phyloP scores from a whole-genome alignment of 2,113 vertebrate genomes.

The Callipepla squamata region DNA sequence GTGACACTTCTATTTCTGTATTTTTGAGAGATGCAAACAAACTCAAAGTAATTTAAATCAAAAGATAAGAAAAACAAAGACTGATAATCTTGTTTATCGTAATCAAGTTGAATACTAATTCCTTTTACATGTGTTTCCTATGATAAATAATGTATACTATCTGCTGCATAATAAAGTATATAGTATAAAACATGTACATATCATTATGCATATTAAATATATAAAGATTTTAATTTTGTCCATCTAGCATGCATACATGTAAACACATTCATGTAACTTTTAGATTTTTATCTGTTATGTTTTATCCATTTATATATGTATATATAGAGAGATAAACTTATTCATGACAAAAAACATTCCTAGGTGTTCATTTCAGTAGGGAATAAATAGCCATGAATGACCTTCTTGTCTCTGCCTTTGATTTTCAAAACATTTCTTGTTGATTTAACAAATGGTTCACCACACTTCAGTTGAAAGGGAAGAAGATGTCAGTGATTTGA shows the following conservation, averaged over 20 bases:
- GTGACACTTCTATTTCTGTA: neutral
- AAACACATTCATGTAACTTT: neutral
- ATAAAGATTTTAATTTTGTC: neutral
- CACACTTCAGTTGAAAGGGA: slow-evolving; percentile 33
- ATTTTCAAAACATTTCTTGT: slow-evolving; percentile 24
- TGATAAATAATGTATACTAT: neutral
- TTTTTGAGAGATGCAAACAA: neutral
- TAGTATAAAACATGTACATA: neutral
- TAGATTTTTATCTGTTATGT: neutral
- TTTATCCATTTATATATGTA: neutral
- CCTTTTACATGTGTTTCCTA: accelerated
- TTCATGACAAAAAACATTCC: slow-evolving; percentile 18
- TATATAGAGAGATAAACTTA: neutral
- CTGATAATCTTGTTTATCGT: neutral
- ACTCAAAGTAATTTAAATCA: neutral
- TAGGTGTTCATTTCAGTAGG: slow-evolving; percentile 7
- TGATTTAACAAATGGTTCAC: slow-evolving; percentile 36
- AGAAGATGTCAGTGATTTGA: slow-evolving; percentile 41
- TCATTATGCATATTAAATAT: neutral
- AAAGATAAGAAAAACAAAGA: neutral
- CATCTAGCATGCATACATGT: neutral
- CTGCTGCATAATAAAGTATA: neutral
- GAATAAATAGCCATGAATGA: slow-evolving; percentile 44
- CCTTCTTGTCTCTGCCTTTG: slow-evolving; percentile 45
- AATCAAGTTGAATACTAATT: neutral